phyloP scores from a whole-genome alignment of 2,797 vertebrate genomes.

The Tamandua tetradactyla region DNA sequence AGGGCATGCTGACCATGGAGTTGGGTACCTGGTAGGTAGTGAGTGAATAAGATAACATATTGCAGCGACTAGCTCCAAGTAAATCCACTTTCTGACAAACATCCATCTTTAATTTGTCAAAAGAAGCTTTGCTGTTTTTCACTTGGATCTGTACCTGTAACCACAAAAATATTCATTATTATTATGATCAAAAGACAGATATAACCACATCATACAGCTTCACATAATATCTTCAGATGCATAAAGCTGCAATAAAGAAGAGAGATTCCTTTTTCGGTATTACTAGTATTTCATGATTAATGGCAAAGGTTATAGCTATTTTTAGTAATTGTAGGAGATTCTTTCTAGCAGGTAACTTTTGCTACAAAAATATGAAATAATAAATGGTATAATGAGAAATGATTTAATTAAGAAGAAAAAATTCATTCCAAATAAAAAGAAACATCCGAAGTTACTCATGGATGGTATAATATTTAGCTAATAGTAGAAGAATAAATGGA shows the following conservation, averaged over 20 bases:
- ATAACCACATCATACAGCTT: neutral
- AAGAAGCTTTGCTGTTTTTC: slow-evolving; percentile 89
- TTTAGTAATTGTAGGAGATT: neutral
- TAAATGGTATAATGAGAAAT: neutral
- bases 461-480: neutral
- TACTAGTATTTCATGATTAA: neutral
- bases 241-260: neutral
- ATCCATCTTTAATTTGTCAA: slow-evolving; percentile 91
- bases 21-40: slow-evolving; percentile 87
- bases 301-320: neutral
- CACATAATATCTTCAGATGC: slow-evolving; percentile 6
- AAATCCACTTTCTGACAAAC: slow-evolving; percentile 92
- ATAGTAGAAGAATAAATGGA: slow-evolving; percentile 10
- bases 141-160: slow-evolving; percentile 90
- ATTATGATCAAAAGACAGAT: neutral
- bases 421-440: slow-evolving; percentile 48
- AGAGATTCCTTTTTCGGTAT: neutral
- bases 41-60: slow-evolving; percentile 90
- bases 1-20: slow-evolving; percentile 59
- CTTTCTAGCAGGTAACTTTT: neutral
- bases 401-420: neutral
- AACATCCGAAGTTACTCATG: neutral
- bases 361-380: slow-evolving; percentile 15
- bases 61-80: slow-evolving; percentile 90
- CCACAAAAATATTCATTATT: neutral